Conservation (phyloP, 2,797 vertebrate species). For the Brachyrhaphis roseni region DNA sequence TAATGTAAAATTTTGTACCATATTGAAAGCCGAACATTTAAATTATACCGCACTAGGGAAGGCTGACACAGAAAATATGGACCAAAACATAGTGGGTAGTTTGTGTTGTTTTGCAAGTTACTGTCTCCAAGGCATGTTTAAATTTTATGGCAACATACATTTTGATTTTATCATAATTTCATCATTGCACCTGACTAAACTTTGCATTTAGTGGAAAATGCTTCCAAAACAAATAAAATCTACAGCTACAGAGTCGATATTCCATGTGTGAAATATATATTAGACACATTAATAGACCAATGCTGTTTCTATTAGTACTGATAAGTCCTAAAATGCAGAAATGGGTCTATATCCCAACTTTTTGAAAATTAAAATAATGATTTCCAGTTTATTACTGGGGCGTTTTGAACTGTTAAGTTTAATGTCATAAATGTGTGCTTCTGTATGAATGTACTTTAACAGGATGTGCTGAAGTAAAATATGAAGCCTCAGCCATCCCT, state of each 20-base stretch:
- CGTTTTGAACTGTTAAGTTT: background rate
- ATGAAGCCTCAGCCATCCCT: slow-evolving; percentile 13
- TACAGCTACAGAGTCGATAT: background rate
- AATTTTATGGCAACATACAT: background rate
- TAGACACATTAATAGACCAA: background rate
- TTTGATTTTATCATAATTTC: background rate
- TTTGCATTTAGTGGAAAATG: background rate
- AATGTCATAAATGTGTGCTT: background rate
- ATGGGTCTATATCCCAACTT: background rate
- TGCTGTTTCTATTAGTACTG: background rate
- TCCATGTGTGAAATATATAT: background rate
- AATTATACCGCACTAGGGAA: background rate
- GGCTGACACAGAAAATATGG: background rate
- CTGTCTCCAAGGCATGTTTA: background rate
- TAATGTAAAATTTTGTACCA: background rate
- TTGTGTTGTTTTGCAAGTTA: too few relatives aligned
- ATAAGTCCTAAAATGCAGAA: background rate
- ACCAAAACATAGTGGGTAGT: background rate
- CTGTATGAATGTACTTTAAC: slow-evolving; percentile 7
- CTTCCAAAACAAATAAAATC: background rate
- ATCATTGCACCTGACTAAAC: background rate
- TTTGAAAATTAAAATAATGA: background rate
- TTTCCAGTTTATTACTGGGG: background rate
- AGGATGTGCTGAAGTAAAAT: slow-evolving; percentile 5
- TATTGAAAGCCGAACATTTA: background rate